Evolutionary conservation across 23 tunicate species (phyloP), one percentile per base, ranked within the genome.

Genomic region (Aplidium turbinatum): DNA sequence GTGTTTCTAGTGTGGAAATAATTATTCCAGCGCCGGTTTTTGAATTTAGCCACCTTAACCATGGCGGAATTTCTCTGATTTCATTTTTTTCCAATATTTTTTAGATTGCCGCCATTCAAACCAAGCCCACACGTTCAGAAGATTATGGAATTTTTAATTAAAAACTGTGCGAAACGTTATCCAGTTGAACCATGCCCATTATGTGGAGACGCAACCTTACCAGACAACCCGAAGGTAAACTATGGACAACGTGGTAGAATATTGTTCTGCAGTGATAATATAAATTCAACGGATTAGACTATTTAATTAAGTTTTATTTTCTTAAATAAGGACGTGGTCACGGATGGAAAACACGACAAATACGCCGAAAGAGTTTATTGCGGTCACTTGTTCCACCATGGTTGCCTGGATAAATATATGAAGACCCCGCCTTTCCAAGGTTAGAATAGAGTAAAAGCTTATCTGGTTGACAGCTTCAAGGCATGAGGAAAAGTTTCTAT

Each of bases 401-500:
- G 94, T 18, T 94, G 99, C 64, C 58, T 94, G 45, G 86, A 87
- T 36, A 82, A 72, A 38, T 94, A 60, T 45, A 94, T 94, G 99
- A 94, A 87, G 51, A 87, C 85, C 30, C 99, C 99, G 29, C 99
- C 99, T 1, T 94, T 94, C 78, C 58, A 82, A 81, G 85, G 92
- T 85, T 42, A 42, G 13, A 42, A 16, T 9, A 16, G 16, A 42
- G 16, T 16, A 16, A 11, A 42, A 42, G 16, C 50, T n/a, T n/a
- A n/a, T n/a, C n/a, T n/a, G n/a, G n/a, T n/a, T n/a, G n/a, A n/a
- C n/a, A n/a, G n/a, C n/a, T n/a, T n/a, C n/a, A n/a, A n/a, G n/a
- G n/a, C n/a, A n/a, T n/a, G n/a, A n/a, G n/a, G n/a, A n/a, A n/a
- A n/a, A n/a, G n/a, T n/a, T n/a, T n/a, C n/a, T n/a, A n/a, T n/a